Evolutionary conservation across 2,797 vertebrate species (phyloP).

Genomic region (Oreochromis grahami): DNA sequence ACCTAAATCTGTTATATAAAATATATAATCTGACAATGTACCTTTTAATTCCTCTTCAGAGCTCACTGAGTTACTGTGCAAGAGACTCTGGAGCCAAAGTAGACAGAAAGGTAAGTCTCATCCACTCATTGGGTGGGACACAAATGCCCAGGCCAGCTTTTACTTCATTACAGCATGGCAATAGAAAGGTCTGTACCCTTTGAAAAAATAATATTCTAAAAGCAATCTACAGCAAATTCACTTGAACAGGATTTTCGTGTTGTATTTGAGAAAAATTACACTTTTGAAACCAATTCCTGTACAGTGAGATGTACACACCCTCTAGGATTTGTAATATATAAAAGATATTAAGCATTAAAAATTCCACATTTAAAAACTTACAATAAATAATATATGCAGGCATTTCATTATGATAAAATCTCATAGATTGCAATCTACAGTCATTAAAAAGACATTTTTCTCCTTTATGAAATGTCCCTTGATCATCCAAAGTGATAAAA

Average conservation of each 20-base stretch:
- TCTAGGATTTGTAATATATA: slow-evolving; percentile 95
- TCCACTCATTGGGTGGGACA: slow-evolving; percentile 96
- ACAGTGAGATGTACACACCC: slow-evolving; percentile 99
- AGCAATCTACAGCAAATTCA: slow-evolving; percentile 99
- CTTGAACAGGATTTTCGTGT: slow-evolving; percentile 72
- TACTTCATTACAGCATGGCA: slow-evolving; percentile 96
- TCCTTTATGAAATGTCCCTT: slow-evolving; percentile 79
- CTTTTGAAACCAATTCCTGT: slow-evolving; percentile 98
- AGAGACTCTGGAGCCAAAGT: slow-evolving; percentile 96
- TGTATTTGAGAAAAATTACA: slow-evolving; percentile 99
- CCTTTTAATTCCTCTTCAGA: slow-evolving; percentile 91
- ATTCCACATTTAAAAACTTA: slow-evolving; percentile 99
- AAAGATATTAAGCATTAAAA: slow-evolving; percentile 99
- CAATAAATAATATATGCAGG: slow-evolving; percentile 99
- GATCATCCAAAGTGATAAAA: slow-evolving; percentile 75
- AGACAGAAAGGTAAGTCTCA: slow-evolving; percentile 95
- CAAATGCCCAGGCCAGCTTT: slow-evolving; percentile 85
- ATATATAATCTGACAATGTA: slow-evolving; percentile 99
- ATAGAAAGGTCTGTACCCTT: slow-evolving; percentile 97
- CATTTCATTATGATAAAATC: slow-evolving; percentile 98
- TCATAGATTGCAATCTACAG: slow-evolving; percentile 97
- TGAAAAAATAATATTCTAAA: slow-evolving; percentile 99
- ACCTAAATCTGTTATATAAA: slow-evolving; percentile 99
- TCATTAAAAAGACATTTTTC: slow-evolving; percentile 87
- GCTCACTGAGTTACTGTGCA: slow-evolving; percentile 99